Evolutionary conservation across 2,113 vertebrate genomes (phyloP).

Genomic region (Circaetus cinerascens): DNA sequence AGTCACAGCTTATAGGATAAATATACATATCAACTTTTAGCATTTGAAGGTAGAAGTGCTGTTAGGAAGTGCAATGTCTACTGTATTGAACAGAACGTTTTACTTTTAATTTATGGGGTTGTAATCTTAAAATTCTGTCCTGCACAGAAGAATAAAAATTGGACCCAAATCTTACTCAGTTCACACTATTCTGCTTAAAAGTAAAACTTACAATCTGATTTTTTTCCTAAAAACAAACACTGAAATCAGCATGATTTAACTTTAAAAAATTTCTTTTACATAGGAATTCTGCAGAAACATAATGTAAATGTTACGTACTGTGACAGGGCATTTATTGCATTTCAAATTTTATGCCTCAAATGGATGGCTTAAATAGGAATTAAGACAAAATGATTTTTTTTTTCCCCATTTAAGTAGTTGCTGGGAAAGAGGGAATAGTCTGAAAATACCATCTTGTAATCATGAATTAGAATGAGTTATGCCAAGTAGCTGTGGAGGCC

Average conservation of each 20-base stretch:
- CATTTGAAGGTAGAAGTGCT: neutral
- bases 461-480: slow-evolving; percentile 73
- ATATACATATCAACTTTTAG: neutral
- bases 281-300: neutral
- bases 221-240: neutral
- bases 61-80: neutral
- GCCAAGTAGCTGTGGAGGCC: slow-evolving; percentile 67
- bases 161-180: neutral
- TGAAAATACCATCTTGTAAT: slow-evolving; percentile 66
- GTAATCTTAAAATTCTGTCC: neutral
- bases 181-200: neutral
- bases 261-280: neutral
- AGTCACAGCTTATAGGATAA: neutral
- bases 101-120: neutral
- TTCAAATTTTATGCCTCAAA: neutral
- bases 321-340: slow-evolving; percentile 2
- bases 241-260: neutral
- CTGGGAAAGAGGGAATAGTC: slow-evolving; percentile 57
- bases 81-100: neutral
- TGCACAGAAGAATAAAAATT: neutral
- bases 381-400: neutral
- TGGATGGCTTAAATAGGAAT: neutral
- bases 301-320: neutral
- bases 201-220: neutral
- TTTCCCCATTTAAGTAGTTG: neutral